phyloP scores from a whole-genome alignment of 2,113 vertebrate species.

The Megaceryle torquata region DNA sequence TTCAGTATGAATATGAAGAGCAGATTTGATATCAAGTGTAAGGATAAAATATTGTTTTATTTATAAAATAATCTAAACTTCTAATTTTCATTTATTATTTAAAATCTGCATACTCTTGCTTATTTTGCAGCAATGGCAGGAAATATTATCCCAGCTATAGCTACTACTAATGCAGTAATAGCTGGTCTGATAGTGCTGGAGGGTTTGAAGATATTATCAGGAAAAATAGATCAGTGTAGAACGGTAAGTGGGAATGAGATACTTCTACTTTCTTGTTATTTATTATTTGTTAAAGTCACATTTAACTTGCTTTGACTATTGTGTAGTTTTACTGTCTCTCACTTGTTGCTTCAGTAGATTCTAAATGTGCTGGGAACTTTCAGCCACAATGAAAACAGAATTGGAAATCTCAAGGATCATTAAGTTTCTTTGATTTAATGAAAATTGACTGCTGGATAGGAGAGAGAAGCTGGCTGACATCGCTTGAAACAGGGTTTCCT shows the following conservation, averaged over 20 bases:
- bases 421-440: background rate
- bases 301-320: background rate
- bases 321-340: background rate
- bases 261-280: background rate
- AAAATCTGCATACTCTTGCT: background rate
- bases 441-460: background rate
- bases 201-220: conserved; percentile 91
- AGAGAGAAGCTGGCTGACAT: background rate
- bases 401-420: background rate
- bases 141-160: conserved; percentile 98
- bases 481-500: background rate
- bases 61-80: background rate
- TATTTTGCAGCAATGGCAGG: conserved; percentile 93
- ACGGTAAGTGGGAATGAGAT: conserved; percentile 77
- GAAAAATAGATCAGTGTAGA: conserved; percentile 91
- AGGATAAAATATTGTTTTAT: conserved; percentile 61
- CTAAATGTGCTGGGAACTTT: background rate
- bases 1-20: conserved; percentile 99
- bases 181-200: conserved; percentile 95
- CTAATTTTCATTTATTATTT: background rate
- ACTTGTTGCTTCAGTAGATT: background rate
- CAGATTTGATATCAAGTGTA: conserved; percentile 97
- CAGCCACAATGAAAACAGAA: background rate
- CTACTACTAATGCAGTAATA: conserved; percentile 97
- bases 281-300: background rate